Percentiles rank a stretch among this genome's conserved stretches.
Evolutionary conservation across 2,888 invertebrate genomes (phyloP).

Genomic region (Lymantria dispar): DNA sequence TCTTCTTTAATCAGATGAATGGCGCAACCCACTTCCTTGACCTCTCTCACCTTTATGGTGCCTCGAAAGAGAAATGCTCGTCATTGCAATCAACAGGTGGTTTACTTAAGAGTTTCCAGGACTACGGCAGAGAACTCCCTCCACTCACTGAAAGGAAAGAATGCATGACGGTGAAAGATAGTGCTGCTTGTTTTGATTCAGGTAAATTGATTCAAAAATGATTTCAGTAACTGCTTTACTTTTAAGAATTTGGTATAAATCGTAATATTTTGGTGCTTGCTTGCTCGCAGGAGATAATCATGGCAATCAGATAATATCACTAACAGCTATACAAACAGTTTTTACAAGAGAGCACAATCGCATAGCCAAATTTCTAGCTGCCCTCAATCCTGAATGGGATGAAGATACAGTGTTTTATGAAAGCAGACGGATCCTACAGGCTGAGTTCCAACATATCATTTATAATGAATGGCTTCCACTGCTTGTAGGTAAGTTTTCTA

Average conservation of each 20-base stretch:
- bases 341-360: slow-evolving; percentile 92
- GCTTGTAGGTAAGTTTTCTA: slow-evolving; percentile 82
- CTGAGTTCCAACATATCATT: slow-evolving; percentile 89
- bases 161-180: slow-evolving; percentile 83
- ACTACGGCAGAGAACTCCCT: slow-evolving; percentile 85
- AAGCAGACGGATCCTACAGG: slow-evolving; percentile 87
- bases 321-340: slow-evolving; percentile 88
- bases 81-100: slow-evolving; percentile 84
- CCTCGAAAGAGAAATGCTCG: slow-evolving; percentile 79
- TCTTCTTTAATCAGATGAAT: slow-evolving; percentile 81
- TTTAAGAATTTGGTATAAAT: too few species aligned
- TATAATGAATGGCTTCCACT: slow-evolving; percentile 92
- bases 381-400: slow-evolving; percentile 88
- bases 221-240: too few species aligned
- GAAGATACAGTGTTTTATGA: slow-evolving; percentile 90
- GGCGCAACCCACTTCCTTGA: slow-evolving; percentile 89
- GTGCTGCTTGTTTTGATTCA: slow-evolving; percentile 86
- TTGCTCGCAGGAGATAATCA: slow-evolving; percentile 85
- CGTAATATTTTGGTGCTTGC: not conserved
- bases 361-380: slow-evolving; percentile 83
- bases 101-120: slow-evolving; percentile 83
- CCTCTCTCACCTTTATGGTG: slow-evolving; percentile 89
- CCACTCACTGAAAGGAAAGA: slow-evolving; percentile 85
- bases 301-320: slow-evolving; percentile 89
- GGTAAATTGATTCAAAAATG: too few species aligned